Base-by-base conservation (phyloP, 2,113 vertebrate species). In the Butastur rufipennis region DNA sequence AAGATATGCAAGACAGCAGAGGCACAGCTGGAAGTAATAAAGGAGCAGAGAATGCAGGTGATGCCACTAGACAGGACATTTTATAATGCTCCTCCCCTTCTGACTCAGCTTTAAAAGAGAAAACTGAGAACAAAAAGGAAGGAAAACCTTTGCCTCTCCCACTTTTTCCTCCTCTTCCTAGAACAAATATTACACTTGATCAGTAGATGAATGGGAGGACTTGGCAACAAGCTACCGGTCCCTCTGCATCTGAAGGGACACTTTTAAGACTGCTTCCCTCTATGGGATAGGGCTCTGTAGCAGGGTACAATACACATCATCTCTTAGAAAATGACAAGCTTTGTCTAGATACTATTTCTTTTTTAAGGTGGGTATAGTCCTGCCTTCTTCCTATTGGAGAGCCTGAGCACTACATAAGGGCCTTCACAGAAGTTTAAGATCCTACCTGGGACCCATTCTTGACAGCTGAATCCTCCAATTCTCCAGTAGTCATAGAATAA, bases 11-110 rank as follows among this genome's bases (percentile, higher is more conserved):
- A 94, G 71, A 40, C 81, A 88, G 56, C 32, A 78, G 29, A 82
- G 66, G 18, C 50, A 94, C 81, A 95, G 62, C 67, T 87, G 96
- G 68, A 97, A 93, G 88, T 23, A 82, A 77, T 29, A 85, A 67
- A 53, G 52, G 25, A 71, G 36, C 56, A 70, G 53, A 70, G 79
- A 91, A 84, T 16, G 59, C 34, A 74, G 68, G 62, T 68, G 67
- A 95, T 82, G 47, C 55, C 72, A 75, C 55, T 65, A 91, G n/a
- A 56, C 21, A 70, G 79, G 70, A 79, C 61, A 48, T 75, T 77
- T 79, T 38, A 72, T 61, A 93, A 75, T 6, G 36, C 16, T 52
- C 31, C 65, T 89, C 72, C 23, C 45, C 77, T 59, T 73, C 31
- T 59, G 43, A 74, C 36, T 81, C 56, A 63, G 32, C 42, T 81